phyloP scores from a whole-genome alignment of 2,113 vertebrate species.

The Heterotilapia buettikoferi region DNA sequence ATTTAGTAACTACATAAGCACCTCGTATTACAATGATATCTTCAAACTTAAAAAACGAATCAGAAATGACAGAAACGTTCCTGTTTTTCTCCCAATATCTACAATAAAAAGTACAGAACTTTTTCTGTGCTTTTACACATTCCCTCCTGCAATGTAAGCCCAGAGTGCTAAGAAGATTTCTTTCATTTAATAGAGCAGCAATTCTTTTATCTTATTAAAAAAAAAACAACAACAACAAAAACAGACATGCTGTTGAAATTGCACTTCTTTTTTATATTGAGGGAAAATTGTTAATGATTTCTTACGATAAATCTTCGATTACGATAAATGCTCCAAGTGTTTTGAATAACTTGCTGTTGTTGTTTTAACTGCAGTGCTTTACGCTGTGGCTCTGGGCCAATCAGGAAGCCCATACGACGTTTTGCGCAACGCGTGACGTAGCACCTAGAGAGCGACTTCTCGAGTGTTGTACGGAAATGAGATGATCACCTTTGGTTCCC shows the following conservation, averaged over 20 bases:
- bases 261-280: not conserved
- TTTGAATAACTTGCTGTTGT: not conserved
- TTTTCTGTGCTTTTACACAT: not conserved
- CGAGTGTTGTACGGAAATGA: not conserved
- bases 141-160: not conserved
- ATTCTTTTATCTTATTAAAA: not conserved
- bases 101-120: not conserved
- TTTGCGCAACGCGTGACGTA: not conserved
- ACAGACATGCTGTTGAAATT: not conserved
- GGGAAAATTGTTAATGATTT: not conserved
- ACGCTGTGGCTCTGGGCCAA: not conserved
- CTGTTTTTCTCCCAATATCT: not conserved
- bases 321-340: not conserved
- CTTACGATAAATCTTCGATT: not conserved
- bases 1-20: not conserved
- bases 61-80: not conserved
- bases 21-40: not conserved
- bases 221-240: not conserved
- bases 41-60: not conserved
- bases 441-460: not conserved
- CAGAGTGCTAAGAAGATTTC: not conserved
- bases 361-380: not conserved
- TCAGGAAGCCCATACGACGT: not conserved
- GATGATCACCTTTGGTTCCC: not conserved
- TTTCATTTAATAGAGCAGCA: not conserved